Evolutionary conservation across 2,888 invertebrate species (phyloP).

Genomic region (Limnephilus auricula): DNA sequence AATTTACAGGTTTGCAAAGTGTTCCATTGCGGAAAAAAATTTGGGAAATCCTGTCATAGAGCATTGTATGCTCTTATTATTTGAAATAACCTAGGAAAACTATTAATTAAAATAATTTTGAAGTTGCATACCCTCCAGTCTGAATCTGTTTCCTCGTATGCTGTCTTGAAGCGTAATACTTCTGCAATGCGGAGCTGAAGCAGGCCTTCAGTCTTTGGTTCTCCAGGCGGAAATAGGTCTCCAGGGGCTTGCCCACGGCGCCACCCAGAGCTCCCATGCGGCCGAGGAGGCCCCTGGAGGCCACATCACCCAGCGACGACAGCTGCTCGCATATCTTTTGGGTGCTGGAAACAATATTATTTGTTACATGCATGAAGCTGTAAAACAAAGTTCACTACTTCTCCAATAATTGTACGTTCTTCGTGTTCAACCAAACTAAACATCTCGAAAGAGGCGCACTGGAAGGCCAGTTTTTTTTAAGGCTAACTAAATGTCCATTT

Average conservation of each 20-base stretch:
- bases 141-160: constrained; percentile 97
- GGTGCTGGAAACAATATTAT: constrained; percentile 69
- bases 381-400: too few species aligned
- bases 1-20: too few species aligned
- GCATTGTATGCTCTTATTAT: too few species aligned
- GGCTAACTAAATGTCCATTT: too few species aligned
- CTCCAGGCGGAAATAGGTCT: constrained; percentile 89
- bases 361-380: background rate
- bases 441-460: too few species aligned
- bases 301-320: constrained; percentile 68
- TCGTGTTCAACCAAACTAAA: too few species aligned
- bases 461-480: too few species aligned
- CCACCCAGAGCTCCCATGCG: constrained; percentile 74
- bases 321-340: constrained; percentile 75
- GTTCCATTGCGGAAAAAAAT: too few species aligned
- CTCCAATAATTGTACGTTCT: too few species aligned
- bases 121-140: constrained; percentile 82
- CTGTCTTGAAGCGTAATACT: constrained; percentile 94
- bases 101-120: background rate
- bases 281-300: constrained; percentile 71
- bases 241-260: constrained; percentile 70
- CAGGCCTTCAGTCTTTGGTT: constrained; percentile 87
- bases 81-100: background rate
- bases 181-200: constrained; percentile 85
- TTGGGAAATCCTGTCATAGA: too few species aligned